Percentiles rank a stretch among this genome's conserved stretches.
These are phyloP conservation scores for Lycocerus yunnanus DNA, from an alignment of 2,888 invertebrate species.

Conservation along the genomic window DNA sequence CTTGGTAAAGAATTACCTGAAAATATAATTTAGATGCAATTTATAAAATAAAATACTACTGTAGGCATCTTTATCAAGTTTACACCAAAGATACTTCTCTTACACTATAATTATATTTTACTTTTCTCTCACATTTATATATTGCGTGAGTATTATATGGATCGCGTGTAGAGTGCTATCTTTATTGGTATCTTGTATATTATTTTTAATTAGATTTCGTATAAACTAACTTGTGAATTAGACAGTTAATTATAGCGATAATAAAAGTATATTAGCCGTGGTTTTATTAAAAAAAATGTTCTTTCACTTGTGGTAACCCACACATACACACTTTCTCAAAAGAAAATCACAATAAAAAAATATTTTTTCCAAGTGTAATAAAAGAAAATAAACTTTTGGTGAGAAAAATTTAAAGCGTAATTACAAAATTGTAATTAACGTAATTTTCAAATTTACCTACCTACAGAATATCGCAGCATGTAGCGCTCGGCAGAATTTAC, in stretches of 20 bases:
- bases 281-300: background rate
- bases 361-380: too few species aligned
- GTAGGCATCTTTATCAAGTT: slow-evolving; percentile 13
- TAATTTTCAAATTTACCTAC: background rate
- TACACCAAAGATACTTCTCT: slow-evolving; percentile 12
- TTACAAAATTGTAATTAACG: background rate
- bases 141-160: slow-evolving; percentile 27
- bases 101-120: slow-evolving; percentile 10
- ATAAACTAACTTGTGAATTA: slow-evolving; percentile 33
- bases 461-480: background rate
- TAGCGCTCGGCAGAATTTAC: background rate
- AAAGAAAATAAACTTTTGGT: background rate
- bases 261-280: slow-evolving; percentile 20
- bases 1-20: background rate
- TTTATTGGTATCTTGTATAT: slow-evolving; percentile 35
- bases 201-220: slow-evolving; percentile 35
- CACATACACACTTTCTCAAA: background rate
- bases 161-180: slow-evolving; percentile 32
- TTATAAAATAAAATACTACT: background rate
- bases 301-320: background rate
- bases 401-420: background rate
- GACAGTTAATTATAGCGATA: slow-evolving; percentile 27
- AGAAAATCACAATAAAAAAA: background rate
- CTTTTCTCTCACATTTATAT: slow-evolving; percentile 18
- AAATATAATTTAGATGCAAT: background rate